These are phyloP conservation scores for Trachurus trachurus DNA, from an alignment of 2,797 vertebrate genomes.

Conservation along the genomic window DNA sequence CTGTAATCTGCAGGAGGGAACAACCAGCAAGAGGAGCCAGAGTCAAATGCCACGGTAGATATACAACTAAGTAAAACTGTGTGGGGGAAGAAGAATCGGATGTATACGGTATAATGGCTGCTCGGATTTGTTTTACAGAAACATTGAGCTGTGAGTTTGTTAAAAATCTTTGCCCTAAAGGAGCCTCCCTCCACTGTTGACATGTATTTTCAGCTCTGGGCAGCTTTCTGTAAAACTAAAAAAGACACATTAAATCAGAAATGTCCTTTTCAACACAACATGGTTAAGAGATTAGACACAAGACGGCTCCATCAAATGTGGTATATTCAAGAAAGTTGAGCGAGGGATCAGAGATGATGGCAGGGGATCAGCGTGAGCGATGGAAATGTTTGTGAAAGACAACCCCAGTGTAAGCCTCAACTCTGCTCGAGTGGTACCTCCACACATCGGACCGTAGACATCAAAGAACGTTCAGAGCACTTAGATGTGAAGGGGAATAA, in stretches of 20 bases:
- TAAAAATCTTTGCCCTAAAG: conserved; percentile 35
- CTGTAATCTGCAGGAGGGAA: conserved; percentile 66
- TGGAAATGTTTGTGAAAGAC: conserved; percentile 51
- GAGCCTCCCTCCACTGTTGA: conserved; percentile 22
- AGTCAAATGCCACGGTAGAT: conserved; percentile 53
- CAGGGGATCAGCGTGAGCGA: conserved; percentile 57
- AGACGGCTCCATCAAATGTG: conserved; percentile 40
- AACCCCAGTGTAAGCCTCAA: conserved; percentile 40
- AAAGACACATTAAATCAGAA: conserved; percentile 51
- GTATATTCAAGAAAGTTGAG: conserved; percentile 35
- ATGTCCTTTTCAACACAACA: conserved; percentile 34
- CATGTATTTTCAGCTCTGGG: conserved; percentile 17
- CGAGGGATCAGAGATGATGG: conserved; percentile 46
- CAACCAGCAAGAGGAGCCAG: conserved; percentile 37
- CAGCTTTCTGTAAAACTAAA: conserved; percentile 41
- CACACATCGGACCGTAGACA: conserved; percentile 52
- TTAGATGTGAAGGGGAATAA: conserved; percentile 59
- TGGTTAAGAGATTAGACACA: conserved; percentile 58
- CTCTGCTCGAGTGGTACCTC: conserved; percentile 42
- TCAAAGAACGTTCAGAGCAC: conserved; percentile 61
- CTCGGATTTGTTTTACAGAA: conserved; percentile 29
- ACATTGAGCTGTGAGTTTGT: conserved; percentile 27
- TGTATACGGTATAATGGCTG: conserved; percentile 2
- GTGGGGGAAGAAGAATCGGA: conserved; percentile 1
- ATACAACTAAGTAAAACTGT: conserved; percentile 18